phyloP scores from a whole-genome alignment of 2,113 vertebrate species.

The Hippopotamus amphibius region DNA sequence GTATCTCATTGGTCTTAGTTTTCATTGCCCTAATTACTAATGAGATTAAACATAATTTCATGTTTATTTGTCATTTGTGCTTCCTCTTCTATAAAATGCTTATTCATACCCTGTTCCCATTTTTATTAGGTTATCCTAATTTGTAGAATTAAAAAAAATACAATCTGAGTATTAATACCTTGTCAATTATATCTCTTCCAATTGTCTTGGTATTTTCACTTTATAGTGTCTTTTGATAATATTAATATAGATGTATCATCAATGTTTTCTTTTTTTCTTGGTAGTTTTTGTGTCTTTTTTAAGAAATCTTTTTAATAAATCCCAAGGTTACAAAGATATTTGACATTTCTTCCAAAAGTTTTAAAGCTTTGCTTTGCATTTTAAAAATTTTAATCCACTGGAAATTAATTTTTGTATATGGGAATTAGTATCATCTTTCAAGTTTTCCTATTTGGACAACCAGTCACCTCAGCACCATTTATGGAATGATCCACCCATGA shows the following conservation, averaged over 20 bases:
- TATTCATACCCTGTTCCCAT: background rate
- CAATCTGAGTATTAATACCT: background rate
- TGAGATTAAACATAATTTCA: conserved; percentile 8
- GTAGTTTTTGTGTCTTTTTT: background rate
- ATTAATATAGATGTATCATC: background rate
- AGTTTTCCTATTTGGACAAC: background rate
- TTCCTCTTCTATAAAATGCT: background rate
- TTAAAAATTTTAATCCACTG: background rate
- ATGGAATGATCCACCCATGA: background rate
- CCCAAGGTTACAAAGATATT: background rate
- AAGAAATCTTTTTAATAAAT: background rate
- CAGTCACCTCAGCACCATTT: background rate
- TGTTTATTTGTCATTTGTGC: background rate
- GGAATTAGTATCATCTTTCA: background rate
- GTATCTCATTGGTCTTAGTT: background rate
- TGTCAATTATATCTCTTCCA: background rate
- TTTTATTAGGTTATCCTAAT: background rate
- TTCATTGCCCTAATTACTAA: background rate
- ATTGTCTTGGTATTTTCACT: background rate
- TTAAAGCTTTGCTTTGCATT: background rate
- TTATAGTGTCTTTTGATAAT: background rate
- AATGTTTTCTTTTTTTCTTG: background rate
- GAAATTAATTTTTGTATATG: background rate
- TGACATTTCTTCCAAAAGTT: background rate
- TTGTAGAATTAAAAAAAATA: background rate